A percentile compares a stretch with the other conserved stretches of the same genome.
These are phyloP conservation scores for Avahi laniger DNA, from an alignment of 2,797 vertebrate genomes.

Conservation along the genomic window DNA sequence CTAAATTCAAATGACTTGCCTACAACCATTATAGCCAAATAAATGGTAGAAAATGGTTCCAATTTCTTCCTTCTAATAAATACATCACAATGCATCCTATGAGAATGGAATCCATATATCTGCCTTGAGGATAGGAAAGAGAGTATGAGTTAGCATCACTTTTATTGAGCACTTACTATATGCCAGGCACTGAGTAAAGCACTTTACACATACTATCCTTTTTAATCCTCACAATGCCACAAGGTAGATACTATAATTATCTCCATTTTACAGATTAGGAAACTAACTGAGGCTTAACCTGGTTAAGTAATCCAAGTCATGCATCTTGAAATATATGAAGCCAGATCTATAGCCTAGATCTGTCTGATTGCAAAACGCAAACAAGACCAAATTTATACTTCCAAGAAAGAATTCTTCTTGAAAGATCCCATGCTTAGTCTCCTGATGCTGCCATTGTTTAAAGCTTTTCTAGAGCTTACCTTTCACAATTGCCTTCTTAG, in stretches of 20 bases:
- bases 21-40: neutral
- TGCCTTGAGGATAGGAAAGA: neutral
- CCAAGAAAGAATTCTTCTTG: neutral
- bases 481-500: conserved; percentile 41
- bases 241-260: neutral
- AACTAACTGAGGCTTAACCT: neutral
- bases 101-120: neutral
- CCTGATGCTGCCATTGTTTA: neutral
- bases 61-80: neutral
- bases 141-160: neutral
- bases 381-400: neutral
- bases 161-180: neutral
- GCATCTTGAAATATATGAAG: conserved; percentile 40
- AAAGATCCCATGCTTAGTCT: neutral
- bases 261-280: neutral
- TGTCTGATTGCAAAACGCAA: conserved; percentile 39
- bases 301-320: neutral
- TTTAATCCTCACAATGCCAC: neutral
- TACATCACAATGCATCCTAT: neutral
- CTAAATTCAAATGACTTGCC: neutral
- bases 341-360: neutral
- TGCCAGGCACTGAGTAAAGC: neutral
- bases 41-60: neutral
- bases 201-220: neutral
- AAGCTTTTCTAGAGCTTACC: neutral